Evolutionary conservation across 2,113 vertebrate genomes (phyloP).

Genomic region (Psilopogon haemacephalus): DNA sequence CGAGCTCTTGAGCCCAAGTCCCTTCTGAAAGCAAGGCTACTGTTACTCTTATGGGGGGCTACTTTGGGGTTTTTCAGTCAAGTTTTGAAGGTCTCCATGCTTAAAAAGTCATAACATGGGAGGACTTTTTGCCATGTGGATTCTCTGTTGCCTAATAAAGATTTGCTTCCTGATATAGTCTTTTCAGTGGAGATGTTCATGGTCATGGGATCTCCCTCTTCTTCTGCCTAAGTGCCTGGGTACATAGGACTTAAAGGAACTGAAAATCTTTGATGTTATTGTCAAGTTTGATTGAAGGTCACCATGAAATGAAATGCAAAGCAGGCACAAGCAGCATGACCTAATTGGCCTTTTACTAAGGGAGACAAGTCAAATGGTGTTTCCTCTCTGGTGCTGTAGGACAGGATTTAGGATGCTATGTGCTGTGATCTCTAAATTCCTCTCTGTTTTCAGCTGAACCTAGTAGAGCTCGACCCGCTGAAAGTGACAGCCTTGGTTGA

Average conservation of each 20-base stretch:
- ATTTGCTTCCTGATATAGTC: neutral
- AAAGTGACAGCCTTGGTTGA: neutral
- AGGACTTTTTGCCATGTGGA: fast-evolving
- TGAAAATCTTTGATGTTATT: neutral
- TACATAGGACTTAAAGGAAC: neutral
- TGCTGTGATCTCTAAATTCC: neutral
- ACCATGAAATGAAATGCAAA: neutral
- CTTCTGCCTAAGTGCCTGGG: neutral
- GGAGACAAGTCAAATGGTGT: neutral
- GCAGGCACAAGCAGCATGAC: neutral
- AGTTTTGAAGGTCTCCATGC: neutral
- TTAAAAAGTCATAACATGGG: neutral
- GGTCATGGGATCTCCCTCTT: neutral
- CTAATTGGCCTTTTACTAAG: neutral
- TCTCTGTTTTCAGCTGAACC: neutral
- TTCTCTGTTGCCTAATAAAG: neutral
- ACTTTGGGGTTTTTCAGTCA: neutral
- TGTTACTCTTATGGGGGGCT: neutral
- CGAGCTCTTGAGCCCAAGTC: neutral
- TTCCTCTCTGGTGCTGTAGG: neutral
- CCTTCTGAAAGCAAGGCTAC: neutral
- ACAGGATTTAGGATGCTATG: neutral
- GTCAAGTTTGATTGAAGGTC: neutral
- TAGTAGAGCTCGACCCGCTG: neutral
- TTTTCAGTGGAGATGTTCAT: neutral